These are phyloP conservation scores for Podabrus alpinus DNA, from an alignment of 2,888 invertebrate species.

Conservation along the genomic window DNA sequence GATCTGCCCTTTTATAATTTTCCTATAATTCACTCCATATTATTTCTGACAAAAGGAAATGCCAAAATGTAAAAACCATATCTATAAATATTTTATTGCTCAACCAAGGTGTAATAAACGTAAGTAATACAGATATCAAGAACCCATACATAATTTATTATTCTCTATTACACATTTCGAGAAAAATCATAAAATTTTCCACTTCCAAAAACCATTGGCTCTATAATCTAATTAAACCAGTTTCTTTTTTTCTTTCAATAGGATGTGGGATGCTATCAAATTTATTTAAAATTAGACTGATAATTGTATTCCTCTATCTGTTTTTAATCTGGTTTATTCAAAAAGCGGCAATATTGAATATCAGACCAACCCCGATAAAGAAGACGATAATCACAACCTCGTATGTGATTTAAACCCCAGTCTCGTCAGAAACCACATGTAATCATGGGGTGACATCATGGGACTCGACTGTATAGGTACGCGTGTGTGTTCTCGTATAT, in stretches of 20 bases:
- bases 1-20: neutral
- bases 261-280: neutral
- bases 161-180: neutral
- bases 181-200: neutral
- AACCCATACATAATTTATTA: neutral
- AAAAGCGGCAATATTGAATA: slow-evolving; percentile 23
- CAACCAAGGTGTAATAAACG: neutral
- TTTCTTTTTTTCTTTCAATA: neutral
- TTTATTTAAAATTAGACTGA: neutral
- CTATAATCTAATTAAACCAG: neutral
- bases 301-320: slow-evolving; percentile 5
- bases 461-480: slow-evolving; percentile 29
- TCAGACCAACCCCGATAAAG: slow-evolving; percentile 32
- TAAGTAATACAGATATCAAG: neutral
- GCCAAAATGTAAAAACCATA: neutral
- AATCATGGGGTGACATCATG: slow-evolving; percentile 37
- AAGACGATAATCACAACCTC: slow-evolving; percentile 34
- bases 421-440: slow-evolving; percentile 33
- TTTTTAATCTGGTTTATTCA: neutral
- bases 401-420: slow-evolving; percentile 26
- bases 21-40: neutral
- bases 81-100: neutral
- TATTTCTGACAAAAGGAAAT: neutral
- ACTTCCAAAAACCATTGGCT: neutral
- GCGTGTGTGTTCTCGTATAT: slow-evolving; percentile 29